Conservation (phyloP, 2,888 invertebrate species). For the Drosophila silvestris region DNA sequence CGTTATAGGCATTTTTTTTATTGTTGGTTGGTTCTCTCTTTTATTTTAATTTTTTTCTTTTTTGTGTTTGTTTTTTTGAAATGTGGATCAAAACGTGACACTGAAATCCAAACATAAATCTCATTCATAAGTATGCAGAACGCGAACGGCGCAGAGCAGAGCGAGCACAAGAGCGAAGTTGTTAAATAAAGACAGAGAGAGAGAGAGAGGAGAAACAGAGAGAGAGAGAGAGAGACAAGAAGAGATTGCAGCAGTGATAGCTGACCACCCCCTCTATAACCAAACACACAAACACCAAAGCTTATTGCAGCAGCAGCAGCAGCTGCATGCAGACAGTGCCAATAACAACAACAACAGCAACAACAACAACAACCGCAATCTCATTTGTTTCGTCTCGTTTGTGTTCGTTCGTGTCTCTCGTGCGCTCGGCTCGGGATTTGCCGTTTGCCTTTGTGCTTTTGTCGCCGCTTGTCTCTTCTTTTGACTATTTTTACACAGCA, state of each 20-base stretch:
- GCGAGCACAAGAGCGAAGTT: not conserved
- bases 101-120: slow-evolving; percentile 75
- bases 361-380: slow-evolving; percentile 12
- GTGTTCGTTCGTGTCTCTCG: slow-evolving; percentile 32
- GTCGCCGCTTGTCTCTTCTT: slow-evolving; percentile 50
- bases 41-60: slow-evolving; percentile 8
- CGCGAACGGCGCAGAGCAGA: slow-evolving; percentile 5
- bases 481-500: slow-evolving; percentile 69
- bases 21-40: slow-evolving; percentile 1
- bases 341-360: slow-evolving; percentile 3
- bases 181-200: not conserved
- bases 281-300: not conserved
- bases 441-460: slow-evolving; percentile 7
- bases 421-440: slow-evolving; percentile 31
- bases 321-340: slow-evolving; percentile 48
- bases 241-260: slow-evolving; percentile 45
- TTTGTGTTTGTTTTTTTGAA: slow-evolving; percentile 35
- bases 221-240: slow-evolving; percentile 1
- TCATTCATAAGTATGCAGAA: slow-evolving; percentile 73
- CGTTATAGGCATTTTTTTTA: slow-evolving; percentile 1
- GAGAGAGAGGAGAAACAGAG: not conserved
- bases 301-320: slow-evolving; percentile 14
- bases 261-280: not conserved
- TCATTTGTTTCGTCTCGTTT: slow-evolving; percentile 12
- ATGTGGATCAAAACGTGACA: slow-evolving; percentile 78